Evolutionary conservation across 2,797 vertebrate species (phyloP), one percentile per base, ranked within the genome.

Genomic region (Sebastes flavidus): DNA sequence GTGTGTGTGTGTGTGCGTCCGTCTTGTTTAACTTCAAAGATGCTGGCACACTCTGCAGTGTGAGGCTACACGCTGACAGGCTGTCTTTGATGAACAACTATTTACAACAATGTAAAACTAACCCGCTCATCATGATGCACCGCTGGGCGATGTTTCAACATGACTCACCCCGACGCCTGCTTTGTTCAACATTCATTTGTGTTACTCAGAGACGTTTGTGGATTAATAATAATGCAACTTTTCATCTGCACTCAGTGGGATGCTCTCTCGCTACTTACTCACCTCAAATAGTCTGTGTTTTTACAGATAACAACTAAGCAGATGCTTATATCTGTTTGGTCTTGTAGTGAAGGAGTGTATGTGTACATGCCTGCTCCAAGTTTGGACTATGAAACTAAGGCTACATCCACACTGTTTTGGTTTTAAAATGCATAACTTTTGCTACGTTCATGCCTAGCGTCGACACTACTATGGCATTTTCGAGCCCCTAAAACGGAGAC

Each of bases 61-160:
- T 34, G 72, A 80, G 85, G 90, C 88, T 86, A 18, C 93, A 91
- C 3, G 90, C 92, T 92, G 93, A 94, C 91, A 91, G 85, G 63
- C 80, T 5, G 78, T 76, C 94, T 95, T 93, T 94, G 93, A 94
- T 93, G 91, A 91, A 87, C 78, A 86, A 90, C 88, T 86, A 88
- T 94, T 95, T 90, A 93, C 92, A 91, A 87, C 91, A 84, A 91
- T 85, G 88, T 92, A 91, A 94, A 94, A 93, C 80, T 49, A 86
- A 84, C 63, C 72, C 25, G 63, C 88, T 90, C 89, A 87, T 92
- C 91, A 71, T 2, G 87, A 91, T 76, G 88, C 67, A 58, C 82
- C 30, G 72, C 86, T 42, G 88, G 85, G 83, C 81, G 20, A 42
- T 32, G 55, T 85, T 87, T 85, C 83, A 78, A 52, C 85, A 76